Conservation (phyloP, 2,797 vertebrate genomes). For the Chelonia mydas region DNA sequence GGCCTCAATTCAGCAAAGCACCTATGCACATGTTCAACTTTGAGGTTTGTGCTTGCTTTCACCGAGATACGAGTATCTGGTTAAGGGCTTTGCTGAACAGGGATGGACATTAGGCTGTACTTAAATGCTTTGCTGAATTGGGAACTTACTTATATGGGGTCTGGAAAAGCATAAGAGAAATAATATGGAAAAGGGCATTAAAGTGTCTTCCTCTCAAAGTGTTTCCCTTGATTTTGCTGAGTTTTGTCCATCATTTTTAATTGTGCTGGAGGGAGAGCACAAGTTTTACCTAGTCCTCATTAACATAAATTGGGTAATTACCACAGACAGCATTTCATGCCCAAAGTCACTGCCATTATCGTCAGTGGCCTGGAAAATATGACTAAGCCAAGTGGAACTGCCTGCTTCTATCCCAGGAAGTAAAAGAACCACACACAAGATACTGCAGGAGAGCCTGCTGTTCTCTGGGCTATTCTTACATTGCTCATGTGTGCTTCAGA, state of each 20-base stretch:
- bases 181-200: neutral
- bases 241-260: neutral
- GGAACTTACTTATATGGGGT: accelerated
- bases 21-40: neutral
- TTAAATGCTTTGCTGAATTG: neutral
- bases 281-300: slow-evolving; percentile 44
- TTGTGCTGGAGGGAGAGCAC: slow-evolving; percentile 42
- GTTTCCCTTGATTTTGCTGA: neutral
- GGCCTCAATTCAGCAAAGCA: neutral
- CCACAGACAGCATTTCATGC: slow-evolving; percentile 69
- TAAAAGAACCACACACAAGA: neutral
- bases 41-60: neutral
- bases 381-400: slow-evolving; percentile 58
- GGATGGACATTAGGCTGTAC: neutral
- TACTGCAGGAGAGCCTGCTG: accelerated
- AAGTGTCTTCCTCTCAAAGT: neutral
- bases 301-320: slow-evolving; percentile 55
- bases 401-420: neutral
- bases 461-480: neutral
- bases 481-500: neutral
- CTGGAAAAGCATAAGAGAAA: neutral
- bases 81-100: neutral
- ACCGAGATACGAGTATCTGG: neutral
- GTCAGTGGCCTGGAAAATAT: slow-evolving; percentile 65
- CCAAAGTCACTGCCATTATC: slow-evolving; percentile 54